Base-by-base conservation (phyloP, 2,797 vertebrate species). In the Peromyscus eremicus region DNA sequence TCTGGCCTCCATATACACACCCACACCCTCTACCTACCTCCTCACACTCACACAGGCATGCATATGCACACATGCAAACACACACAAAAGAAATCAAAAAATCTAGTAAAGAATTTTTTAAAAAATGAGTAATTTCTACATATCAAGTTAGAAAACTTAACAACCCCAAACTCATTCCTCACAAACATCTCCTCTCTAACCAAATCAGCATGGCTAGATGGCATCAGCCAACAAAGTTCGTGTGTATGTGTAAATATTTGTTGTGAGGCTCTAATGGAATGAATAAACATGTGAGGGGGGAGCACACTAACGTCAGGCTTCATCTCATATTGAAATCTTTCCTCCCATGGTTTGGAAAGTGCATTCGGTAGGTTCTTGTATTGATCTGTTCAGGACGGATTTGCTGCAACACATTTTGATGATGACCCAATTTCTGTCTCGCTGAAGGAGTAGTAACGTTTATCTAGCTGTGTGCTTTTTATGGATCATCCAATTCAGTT, bases 41-140 rank as follows among this genome's bases (percentile, higher is more conserved):
- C 37, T 40, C 81, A 84, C 17, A 84, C 16, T 9, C 43, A 49
- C 12, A 85, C 29, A 68, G 32, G 29, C 62, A 66, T 84, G 7
- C 6, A 3, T 55, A 16, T 40, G n/a, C 13, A 40, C 25, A 40
- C 34, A 52, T 37, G 23, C 21, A 52, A 68, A 70, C 32, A 49
- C 4, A 29, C 25, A 86, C 21, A 86, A 85, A 70, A 32, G 19
- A 64, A 34, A 46, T 46, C n/a, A 14, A 87, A 14, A 87, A 37
- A 55, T 71, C 64, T 86, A 70, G 37, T 55, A 29, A 73, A 71
- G 7, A 68, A 71, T 32, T 32, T 32, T 21, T 9, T 2, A 13
- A 37, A 40, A 93, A 89, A 92, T 37, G 34, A 92, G 14, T 57
- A 70, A 4, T 87, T 64, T 96, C 88, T 93, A 80, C 40, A 17